Evolutionary conservation across 2,113 vertebrate species (phyloP).

Genomic region (Balaenoptera acutorostrata): DNA sequence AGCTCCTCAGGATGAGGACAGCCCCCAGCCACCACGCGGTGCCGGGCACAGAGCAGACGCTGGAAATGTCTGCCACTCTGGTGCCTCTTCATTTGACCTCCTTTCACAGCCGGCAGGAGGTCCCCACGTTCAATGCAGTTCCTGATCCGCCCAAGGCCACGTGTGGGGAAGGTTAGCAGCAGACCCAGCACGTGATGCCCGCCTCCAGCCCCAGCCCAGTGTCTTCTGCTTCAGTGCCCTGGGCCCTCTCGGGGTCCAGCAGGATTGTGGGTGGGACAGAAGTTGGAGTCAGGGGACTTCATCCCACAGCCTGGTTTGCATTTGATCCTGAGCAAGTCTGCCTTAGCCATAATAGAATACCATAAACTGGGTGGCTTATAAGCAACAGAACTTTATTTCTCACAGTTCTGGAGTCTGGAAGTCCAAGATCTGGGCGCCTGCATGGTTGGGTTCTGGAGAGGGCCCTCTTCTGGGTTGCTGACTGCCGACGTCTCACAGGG

Average conservation of each 20-base stretch:
- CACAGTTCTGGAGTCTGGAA: not conserved
- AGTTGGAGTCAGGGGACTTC: not conserved
- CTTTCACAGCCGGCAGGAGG: not conserved
- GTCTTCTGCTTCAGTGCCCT: not conserved
- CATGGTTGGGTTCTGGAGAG: not conserved
- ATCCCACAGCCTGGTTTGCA: not conserved
- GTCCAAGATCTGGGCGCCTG: not conserved
- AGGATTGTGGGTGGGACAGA: not conserved
- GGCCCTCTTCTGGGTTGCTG: not conserved
- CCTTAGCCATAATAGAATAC: not conserved
- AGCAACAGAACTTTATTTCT: not conserved
- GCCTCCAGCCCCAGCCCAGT: not conserved
- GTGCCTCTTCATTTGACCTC: not conserved
- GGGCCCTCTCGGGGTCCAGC: not conserved
- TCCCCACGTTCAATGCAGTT: not conserved
- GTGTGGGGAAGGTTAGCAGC: rapidly evolving
- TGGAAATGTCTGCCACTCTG: not conserved
- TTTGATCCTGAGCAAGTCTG: not conserved
- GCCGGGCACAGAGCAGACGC: not conserved
- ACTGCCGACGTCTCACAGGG: rapidly evolving
- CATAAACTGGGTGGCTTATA: not conserved
- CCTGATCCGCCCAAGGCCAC: not conserved
- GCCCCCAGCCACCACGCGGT: rapidly evolving
- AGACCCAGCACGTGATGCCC: rapidly evolving
- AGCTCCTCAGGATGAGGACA: not conserved